Evolutionary conservation across 2,888 invertebrate species (phyloP).

Genomic region (Diadegma fenestrale): DNA sequence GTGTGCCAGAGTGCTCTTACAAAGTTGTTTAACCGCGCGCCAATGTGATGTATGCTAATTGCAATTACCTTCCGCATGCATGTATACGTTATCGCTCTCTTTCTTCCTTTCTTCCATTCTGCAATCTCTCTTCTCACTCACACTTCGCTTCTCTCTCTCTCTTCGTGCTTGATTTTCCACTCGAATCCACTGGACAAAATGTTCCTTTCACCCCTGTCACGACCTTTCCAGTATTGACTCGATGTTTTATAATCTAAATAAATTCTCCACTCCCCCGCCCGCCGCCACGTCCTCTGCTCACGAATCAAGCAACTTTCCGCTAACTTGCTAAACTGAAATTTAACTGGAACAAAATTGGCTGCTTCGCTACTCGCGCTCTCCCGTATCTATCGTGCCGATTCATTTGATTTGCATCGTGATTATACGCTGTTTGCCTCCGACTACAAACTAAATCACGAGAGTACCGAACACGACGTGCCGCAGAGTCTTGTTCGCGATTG

Average conservation of each 20-base stretch:
- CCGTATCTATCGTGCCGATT: constrained; percentile 58
- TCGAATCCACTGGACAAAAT: constrained; percentile 39
- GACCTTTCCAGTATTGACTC: constrained; percentile 70
- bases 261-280: constrained; percentile 28
- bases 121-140: background rate
- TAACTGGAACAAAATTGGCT: constrained; percentile 76
- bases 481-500: constrained; percentile 10
- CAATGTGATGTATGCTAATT: constrained; percentile 83
- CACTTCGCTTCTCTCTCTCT: constrained; percentile 6
- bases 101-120: constrained; percentile 11
- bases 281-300: constrained; percentile 50
- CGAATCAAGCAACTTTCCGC: constrained; percentile 76
- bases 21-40: constrained; percentile 71
- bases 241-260: constrained; percentile 30
- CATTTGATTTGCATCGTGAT: constrained; percentile 19
- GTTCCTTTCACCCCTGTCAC: constrained; percentile 55
- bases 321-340: constrained; percentile 80
- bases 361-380: too few species aligned
- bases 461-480: background rate
- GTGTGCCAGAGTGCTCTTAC: constrained; percentile 70
- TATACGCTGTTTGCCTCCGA: background rate
- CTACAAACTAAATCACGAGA: background rate
- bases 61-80: constrained; percentile 80
- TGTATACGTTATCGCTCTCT: constrained; percentile 71
- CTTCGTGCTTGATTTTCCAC: constrained; percentile 8